Percentiles rank a stretch among this genome's conserved stretches.
Conservation (phyloP, 2,113 vertebrate genomes). For the Aplodontia rufa region DNA sequence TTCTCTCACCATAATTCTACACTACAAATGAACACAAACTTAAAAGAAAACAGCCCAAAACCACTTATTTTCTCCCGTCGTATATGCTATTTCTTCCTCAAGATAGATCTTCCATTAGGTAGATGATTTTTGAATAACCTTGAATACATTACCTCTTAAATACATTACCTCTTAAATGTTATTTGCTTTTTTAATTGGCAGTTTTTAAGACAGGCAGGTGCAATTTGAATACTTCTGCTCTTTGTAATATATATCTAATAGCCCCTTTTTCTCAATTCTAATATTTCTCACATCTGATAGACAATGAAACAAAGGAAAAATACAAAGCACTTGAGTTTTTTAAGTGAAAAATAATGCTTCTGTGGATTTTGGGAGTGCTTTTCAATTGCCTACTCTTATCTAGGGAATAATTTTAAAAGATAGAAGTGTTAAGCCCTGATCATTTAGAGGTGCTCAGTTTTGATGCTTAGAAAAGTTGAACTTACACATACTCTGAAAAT, state of each 20-base stretch:
- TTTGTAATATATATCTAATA: neutral
- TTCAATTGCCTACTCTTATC: neutral
- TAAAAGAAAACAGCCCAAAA: neutral
- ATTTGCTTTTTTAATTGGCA: neutral
- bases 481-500: constrained; percentile 43
- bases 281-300: neutral
- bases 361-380: neutral
- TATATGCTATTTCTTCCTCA: neutral
- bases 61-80: neutral
- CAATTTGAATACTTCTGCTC: constrained; percentile 24
- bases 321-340: constrained; percentile 11
- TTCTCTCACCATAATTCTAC: neutral
- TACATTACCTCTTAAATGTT: too few species aligned
- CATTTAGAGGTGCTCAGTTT: constrained; percentile 1
- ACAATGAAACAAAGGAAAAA: neutral
- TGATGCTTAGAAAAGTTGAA: constrained; percentile 16
- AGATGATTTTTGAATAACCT: neutral
- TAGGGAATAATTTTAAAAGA: constrained; percentile 45
- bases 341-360: constrained; percentile 25
- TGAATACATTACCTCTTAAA: neutral
- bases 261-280: neutral
- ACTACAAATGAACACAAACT: neutral
- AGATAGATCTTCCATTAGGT: neutral
- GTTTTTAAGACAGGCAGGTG: neutral
- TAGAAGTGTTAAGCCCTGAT: neutral